Base-by-base conservation (phyloP, 1,140 invertebrate species). In the Dinoponera quadriceps region DNA sequence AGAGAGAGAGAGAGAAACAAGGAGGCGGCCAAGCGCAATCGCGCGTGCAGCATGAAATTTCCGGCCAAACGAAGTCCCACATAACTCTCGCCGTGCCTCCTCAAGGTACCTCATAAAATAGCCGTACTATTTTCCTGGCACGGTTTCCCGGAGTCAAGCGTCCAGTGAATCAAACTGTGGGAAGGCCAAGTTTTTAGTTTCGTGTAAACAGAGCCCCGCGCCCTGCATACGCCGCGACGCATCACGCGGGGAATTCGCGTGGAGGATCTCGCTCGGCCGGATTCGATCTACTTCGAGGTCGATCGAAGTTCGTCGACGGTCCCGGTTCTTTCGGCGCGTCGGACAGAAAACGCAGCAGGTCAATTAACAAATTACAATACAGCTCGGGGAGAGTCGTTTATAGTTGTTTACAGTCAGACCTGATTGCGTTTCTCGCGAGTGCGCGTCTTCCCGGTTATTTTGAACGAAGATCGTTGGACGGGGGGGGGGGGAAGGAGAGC, bases 91-190 rank as follows among this genome's bases (percentile, higher is more conserved):
- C 20, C 88, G 80, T 81, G 81, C 9, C 38, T 44, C 38, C 84
- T 87, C 89, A 87, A 86, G 91, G 89, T 75, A 84, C 80, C 85
- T 91, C 90, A 88, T 91, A 88, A 92, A 91, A 92, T 90, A 91
- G 88, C 82, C 80, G 91, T 72, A 88, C 91, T 85, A 92, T 91
- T 93, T 93, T 90, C 77, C 87, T 93, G 91, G 90, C 92, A 93
- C 92, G 90, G 83, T 90, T 93, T 90, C 89, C 29, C 44, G 71
- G 63, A 74, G 84, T 85, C 82, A 85, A 78, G 59, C 80, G 29
- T 90, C 78, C 75, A 80, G 71, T 89, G 88, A 89, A 90, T 89
- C 86, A 84, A 89, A 89, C 59, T 57, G 75, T 48, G 57, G 77
- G 87, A 88, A 88, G 86, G 87, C 87, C 87, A 88, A 88, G 86